Base-by-base conservation (phyloP, 2,888 invertebrate genomes). In the Rhagophthalmus giganteus region DNA sequence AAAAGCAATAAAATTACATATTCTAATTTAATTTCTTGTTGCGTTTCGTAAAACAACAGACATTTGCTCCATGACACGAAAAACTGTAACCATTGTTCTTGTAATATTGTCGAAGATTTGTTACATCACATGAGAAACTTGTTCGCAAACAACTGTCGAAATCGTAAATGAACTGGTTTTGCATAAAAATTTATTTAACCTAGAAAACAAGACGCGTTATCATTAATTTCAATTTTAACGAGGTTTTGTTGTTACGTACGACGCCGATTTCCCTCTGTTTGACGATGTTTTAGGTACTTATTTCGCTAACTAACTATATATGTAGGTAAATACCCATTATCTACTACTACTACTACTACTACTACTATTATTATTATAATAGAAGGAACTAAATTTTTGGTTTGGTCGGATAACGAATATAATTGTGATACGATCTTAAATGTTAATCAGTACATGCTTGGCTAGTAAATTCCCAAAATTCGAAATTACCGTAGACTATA, bases 401-500 rank as follows among this genome's bases (percentile, higher is more conserved):
- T 45, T 27, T 42, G 50, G 46, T 42, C 40, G 42, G 48, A 45
- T 54, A 41, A 34, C 39, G 47, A 31, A 9, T 2, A 51, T 45
- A 45, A 45, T 37, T 13, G 20, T 38, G 52, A 46, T 53, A 53
- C 13, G 13, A 50, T 33, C 40, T 47, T 41, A 41, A 44, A 53
- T 52, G 48, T 33, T 53, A 53, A 53, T 47, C 32, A 15, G 20
- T 38, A 20, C 48, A 52, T 28, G 53, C 28, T 47, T 48, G 16
- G 42, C 38, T 48, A 53, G 53, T 30, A 48, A 44, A 53, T 44
- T 53, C 45, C 55, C 54, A 55, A 54, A 54, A 49, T 39, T 57
- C 54, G 53, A 54, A 52, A 55, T 51, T 57, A 49, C 48, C 57
- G 59, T 52, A 51, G 59, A 40, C 55, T 38, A n/a, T n/a, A 46